phyloP scores from a whole-genome alignment of 2,797 vertebrate genomes.

The Takifugu rubripes region DNA sequence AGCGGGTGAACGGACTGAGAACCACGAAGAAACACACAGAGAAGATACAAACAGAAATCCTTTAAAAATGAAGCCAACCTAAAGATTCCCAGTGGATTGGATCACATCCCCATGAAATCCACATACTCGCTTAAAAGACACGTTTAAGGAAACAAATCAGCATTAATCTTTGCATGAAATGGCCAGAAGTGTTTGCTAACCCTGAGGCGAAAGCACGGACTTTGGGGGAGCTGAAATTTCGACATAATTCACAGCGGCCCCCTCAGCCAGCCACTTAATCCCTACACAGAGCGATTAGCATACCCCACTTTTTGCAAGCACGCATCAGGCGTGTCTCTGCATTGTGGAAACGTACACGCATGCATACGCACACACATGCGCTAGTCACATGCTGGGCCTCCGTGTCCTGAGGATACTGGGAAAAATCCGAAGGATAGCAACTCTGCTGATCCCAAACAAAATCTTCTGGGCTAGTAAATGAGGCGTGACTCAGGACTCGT shows the following conservation, averaged over 20 bases:
- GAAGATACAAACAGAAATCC: conserved; percentile 10
- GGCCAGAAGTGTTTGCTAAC: conserved; percentile 26
- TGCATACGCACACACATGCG: conserved; percentile 7
- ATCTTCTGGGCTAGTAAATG: conserved; percentile 62
- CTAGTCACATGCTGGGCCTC: conserved; percentile 27
- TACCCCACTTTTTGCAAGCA: conserved; percentile 23
- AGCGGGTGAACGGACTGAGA: not conserved
- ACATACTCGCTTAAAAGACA: conserved; percentile 3
- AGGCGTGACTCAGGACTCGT: conserved; percentile 62
- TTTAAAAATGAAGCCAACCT: conserved; percentile 15
- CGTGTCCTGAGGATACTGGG: conserved; percentile 43
- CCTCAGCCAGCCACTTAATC: conserved; percentile 39
- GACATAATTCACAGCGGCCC: conserved; percentile 32
- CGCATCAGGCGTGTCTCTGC: conserved; percentile 22
- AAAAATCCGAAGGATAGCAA: conserved; percentile 46
- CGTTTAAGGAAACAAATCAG: conserved; percentile 33
- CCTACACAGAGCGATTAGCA: conserved; percentile 1
- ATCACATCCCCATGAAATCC: conserved; percentile 41
- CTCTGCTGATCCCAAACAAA: conserved; percentile 68
- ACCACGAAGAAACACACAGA: conserved; percentile 10
- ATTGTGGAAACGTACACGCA: conserved; percentile 4
- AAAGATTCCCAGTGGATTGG: conserved; percentile 18
- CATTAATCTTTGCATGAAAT: conserved; percentile 44
- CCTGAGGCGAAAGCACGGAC: conserved; percentile 24
- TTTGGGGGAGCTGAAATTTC: conserved; percentile 36